phyloP scores from a whole-genome alignment of 2,113 vertebrate species.

The Emydocephalus ijimae region DNA sequence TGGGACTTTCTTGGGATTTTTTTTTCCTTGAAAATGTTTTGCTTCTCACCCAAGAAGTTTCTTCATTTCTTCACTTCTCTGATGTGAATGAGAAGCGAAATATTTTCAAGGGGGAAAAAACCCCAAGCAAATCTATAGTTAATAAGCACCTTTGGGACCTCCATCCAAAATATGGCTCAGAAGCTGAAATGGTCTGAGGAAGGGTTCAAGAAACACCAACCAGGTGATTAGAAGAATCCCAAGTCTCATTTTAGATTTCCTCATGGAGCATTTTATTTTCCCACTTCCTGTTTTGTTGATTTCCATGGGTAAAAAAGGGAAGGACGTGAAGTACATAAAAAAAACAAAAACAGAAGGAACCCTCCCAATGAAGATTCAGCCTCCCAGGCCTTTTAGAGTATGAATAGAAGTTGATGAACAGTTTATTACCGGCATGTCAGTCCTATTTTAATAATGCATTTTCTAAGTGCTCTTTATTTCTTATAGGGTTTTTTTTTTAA shows the following conservation, averaged over 20 bases:
- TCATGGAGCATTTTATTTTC: background rate
- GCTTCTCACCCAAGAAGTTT: background rate
- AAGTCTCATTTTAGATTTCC: background rate
- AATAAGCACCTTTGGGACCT: background rate
- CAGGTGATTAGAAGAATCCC: background rate
- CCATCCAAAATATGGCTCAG: background rate
- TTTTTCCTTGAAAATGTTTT: background rate
- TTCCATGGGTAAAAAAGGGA: background rate
- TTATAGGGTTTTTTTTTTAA: background rate
- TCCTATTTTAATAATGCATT: background rate
- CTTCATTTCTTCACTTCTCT: background rate
- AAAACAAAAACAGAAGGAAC: background rate
- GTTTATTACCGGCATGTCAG: background rate
- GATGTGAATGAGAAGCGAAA: background rate
- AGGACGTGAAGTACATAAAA: background rate
- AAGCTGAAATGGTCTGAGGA: background rate
- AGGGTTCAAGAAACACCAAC: background rate
- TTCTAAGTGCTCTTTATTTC: background rate
- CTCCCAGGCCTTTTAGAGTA: background rate
- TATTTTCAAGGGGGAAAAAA: background rate
- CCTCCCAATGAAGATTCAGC: background rate
- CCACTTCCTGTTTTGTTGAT: background rate
- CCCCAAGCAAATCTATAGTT: too few species aligned
- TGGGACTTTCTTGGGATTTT: background rate
- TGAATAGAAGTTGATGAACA: background rate